A percentile compares a stretch with the other conserved stretches of the same genome.
phyloP scores from a whole-genome alignment of 2,888 invertebrate species.

The Petrolisthes cinctipes region DNA sequence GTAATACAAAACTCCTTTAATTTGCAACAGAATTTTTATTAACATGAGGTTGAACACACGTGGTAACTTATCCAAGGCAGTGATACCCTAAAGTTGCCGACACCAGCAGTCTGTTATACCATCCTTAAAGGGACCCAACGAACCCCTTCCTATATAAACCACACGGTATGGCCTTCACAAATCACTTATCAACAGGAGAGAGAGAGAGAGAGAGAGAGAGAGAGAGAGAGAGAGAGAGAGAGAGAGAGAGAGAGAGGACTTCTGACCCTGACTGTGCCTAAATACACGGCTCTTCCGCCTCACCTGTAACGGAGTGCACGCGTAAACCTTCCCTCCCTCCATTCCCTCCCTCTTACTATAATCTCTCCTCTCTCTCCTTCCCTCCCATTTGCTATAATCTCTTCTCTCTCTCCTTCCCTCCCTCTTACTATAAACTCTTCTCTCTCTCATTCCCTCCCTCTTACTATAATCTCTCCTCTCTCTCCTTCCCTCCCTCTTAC shows the following conservation, averaged over 20 bases:
- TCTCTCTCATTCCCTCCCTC: not conserved
- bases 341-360: not conserved
- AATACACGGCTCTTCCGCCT: not conserved
- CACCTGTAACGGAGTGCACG: not conserved
- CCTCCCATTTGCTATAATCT: not conserved
- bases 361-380: not conserved
- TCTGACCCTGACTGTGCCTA: not conserved
- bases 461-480: not conserved
- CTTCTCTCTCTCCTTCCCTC: not conserved
- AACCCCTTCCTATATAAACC: no score
- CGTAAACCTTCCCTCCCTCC: not conserved
- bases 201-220: not conserved
- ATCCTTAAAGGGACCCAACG: no score
- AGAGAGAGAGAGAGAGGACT: not conserved
- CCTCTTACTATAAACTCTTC: not conserved
- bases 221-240: not conserved
- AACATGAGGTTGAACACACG: no score
- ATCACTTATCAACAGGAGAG: not conserved
- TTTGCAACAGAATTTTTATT: no score
- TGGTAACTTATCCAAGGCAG: no score
- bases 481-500: not conserved
- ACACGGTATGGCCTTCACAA: no score
- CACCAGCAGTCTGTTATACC: no score
- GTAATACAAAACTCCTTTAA: no score
- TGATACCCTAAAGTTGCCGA: no score